Base-by-base conservation (phyloP, 2,113 vertebrate species). In the Pterocles gutturalis region DNA sequence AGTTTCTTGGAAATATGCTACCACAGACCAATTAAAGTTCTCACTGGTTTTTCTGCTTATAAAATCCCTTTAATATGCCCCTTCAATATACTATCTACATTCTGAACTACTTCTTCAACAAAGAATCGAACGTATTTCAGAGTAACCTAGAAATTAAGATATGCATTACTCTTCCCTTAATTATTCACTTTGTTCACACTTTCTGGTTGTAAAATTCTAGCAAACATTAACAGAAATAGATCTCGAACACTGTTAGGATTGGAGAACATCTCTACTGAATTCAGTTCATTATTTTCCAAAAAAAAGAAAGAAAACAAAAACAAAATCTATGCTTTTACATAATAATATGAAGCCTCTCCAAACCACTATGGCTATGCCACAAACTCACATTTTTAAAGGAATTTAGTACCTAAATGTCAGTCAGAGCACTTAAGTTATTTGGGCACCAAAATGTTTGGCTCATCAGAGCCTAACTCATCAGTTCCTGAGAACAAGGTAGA, bases 1-100 rank as follows among this genome's bases (percentile, higher is more conserved):
- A 94, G 93, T 84, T 70, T 80, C 93, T 90, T 83, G 76, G 76
- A 95, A 97, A 96, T 91, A 93, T 38, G 87, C 76, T 92, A 94
- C 81, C 58, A n/a, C 73, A 81, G 58, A 90, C 51, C 80, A 96
- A 49, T 88, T 91, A 89, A 66, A 96, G 5, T 93, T 92, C 38
- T 89, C 43, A 12, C 61, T 57, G 26, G 5, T 83, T 91, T 91
- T 78, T 8, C 48, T 61, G 48, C 66, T 89, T 92, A 67, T 31
- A 65, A 38, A 87, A 60, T 26, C 49, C 31, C 29, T 70, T 84
- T 61, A 45, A 10, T 46, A 82, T 16, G n/a, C 3, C 31, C 38
- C 38, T 75, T 89, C 21, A 64, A 53, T n/a, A 53, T 15, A 38
- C 13, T 36, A 24, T 26, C 21, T 48, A 80, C 36, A 58, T 81